phyloP scores from a whole-genome alignment of 2,888 invertebrate genomes.

The Girardia tigrina region DNA sequence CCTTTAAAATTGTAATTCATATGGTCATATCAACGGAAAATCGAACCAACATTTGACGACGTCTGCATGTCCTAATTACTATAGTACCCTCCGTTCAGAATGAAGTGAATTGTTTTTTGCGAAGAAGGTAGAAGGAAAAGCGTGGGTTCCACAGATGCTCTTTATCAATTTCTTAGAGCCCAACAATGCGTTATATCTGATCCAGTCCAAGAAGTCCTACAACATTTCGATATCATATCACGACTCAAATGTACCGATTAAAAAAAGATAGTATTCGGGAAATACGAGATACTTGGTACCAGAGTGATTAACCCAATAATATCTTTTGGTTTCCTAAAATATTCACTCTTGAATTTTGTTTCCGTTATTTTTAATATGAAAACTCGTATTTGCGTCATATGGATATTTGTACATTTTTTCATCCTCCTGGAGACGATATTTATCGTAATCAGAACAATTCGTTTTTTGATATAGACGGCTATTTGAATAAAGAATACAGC shows the following conservation, averaged over 20 bases:
- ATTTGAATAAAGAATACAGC: slow-evolving; percentile 21
- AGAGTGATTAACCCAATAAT: slow-evolving; percentile 80
- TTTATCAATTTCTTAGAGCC: slow-evolving; percentile 33
- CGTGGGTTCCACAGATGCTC: slow-evolving; percentile 26
- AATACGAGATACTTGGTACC: slow-evolving; percentile 75
- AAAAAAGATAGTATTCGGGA: slow-evolving; percentile 81
- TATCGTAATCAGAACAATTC: slow-evolving; percentile 73
- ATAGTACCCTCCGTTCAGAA: slow-evolving; percentile 65
- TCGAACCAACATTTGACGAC: slow-evolving; percentile 63
- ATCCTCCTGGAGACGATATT: slow-evolving; percentile 86
- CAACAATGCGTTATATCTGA: slow-evolving; percentile 30
- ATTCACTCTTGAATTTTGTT: slow-evolving; percentile 87
- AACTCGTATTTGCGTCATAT: slow-evolving; percentile 28
- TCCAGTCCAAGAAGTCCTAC: slow-evolving; percentile 59
- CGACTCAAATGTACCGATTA: background rate
- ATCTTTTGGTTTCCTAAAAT: slow-evolving; percentile 75
- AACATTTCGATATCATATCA: slow-evolving; percentile 51
- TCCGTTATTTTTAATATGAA: slow-evolving; percentile 60
- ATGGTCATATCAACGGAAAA: slow-evolving; percentile 35
- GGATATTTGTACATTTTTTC: slow-evolving; percentile 79
- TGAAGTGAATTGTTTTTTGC: slow-evolving; percentile 54
- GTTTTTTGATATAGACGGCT: slow-evolving; percentile 52
- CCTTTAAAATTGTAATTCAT: slow-evolving; percentile 36
- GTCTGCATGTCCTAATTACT: slow-evolving; percentile 78
- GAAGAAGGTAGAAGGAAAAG: slow-evolving; percentile 24